phyloP scores from a whole-genome alignment of 2,113 vertebrate genomes.

The Phrynosoma platyrhinos region DNA sequence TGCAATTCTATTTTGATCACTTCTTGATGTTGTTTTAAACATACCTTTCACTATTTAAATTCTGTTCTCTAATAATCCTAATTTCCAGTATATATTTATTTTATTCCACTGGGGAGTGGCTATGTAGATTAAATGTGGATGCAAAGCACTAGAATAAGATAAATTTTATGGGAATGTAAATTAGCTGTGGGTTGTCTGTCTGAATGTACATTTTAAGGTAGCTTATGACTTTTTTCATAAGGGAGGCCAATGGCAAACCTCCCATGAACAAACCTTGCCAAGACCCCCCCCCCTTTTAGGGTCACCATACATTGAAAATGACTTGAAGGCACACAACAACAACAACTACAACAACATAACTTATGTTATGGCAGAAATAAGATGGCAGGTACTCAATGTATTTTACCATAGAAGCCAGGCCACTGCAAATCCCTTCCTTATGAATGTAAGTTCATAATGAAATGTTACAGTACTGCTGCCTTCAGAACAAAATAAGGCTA shows the following conservation, averaged over 20 bases:
- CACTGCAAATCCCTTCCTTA: slow-evolving; percentile 45
- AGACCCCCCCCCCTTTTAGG: too few species aligned
- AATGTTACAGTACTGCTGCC: not conserved
- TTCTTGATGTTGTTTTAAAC: slow-evolving; percentile 30
- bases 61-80: slow-evolving; percentile 74
- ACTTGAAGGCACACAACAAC: too few species aligned
- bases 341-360: not conserved
- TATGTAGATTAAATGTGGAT: slow-evolving; percentile 64
- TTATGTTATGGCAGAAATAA: slow-evolving; percentile 51
- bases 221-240: slow-evolving; percentile 7
- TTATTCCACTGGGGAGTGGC: slow-evolving; percentile 75
- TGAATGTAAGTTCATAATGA: slow-evolving; percentile 47
- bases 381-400: not conserved
- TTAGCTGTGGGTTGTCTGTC: slow-evolving; percentile 53
- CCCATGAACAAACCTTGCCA: too few species aligned
- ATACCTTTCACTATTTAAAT: slow-evolving; percentile 53
- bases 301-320: too few species aligned
- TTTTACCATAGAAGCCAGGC: slow-evolving; percentile 11
- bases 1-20: slow-evolving; percentile 72
- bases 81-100: slow-evolving; percentile 77
- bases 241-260: too few species aligned
- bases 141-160: slow-evolving; percentile 63
- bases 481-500: slow-evolving; percentile 11
- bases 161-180: slow-evolving; percentile 49
- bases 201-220: slow-evolving; percentile 69